These are phyloP conservation scores for Drosophila ohnishii DNA, from an alignment of 1,140 invertebrate species.

Conservation along the genomic window DNA sequence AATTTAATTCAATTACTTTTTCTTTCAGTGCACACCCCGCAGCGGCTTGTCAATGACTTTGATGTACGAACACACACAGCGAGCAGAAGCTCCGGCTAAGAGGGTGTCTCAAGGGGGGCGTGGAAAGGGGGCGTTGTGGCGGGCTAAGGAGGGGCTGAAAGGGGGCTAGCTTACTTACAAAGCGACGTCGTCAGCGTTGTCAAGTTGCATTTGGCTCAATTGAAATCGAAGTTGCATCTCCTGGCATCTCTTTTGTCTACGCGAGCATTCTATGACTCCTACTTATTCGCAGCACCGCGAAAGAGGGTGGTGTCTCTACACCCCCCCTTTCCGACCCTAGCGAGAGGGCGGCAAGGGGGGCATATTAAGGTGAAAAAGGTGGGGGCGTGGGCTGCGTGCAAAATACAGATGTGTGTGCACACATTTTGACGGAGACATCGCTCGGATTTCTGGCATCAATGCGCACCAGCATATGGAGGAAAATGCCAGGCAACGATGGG, in stretches of 20 bases:
- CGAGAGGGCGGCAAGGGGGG: too few relatives aligned
- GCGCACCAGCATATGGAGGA: slow-evolving; percentile 42
- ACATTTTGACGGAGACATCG: slow-evolving; percentile 67
- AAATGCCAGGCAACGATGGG: background rate
- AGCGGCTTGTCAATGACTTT: slow-evolving; percentile 45
- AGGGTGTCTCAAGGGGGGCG: slow-evolving; percentile 3
- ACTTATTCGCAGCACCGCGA: slow-evolving; percentile 10
- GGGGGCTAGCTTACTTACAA: slow-evolving; percentile 18
- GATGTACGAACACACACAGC: slow-evolving; percentile 36
- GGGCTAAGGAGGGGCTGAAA: background rate
- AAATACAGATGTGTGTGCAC: slow-evolving; percentile 40
- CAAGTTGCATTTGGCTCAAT: slow-evolving; percentile 71
- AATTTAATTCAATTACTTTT: background rate
- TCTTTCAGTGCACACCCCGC: slow-evolving; percentile 13
- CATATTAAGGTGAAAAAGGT: slow-evolving; percentile 9
- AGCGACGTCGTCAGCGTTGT: slow-evolving; percentile 52
- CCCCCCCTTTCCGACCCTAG: background rate
- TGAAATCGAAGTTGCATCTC: slow-evolving; percentile 74
- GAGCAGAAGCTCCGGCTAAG: slow-evolving; percentile 20
- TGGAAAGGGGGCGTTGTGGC: background rate
- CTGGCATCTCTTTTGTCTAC: slow-evolving; percentile 34
- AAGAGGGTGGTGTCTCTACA: too few relatives aligned
- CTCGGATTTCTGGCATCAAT: slow-evolving; percentile 71
- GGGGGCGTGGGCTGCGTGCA: slow-evolving; percentile 19
- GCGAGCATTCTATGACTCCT: slow-evolving; percentile 28